These are phyloP conservation scores for Spongilla lacustris DNA, from an alignment of 37 sponge, comb jelly and placozoan genomes.

Conservation along the genomic window DNA sequence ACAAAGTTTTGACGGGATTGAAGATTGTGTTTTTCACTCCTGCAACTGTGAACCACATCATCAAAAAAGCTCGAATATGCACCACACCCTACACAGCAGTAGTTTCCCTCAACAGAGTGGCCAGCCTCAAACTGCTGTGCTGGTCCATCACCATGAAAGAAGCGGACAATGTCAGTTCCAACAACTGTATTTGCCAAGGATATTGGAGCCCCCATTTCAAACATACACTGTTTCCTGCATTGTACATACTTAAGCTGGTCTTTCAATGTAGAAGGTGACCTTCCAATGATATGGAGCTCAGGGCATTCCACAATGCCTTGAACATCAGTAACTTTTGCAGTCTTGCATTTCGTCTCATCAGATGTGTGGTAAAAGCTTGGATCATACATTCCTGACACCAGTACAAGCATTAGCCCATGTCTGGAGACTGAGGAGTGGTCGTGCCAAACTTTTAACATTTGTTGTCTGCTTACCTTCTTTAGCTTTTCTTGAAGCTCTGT, in stretches of 20 bases:
- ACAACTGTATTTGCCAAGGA: not conserved
- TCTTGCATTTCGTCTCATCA: conserved; percentile 3
- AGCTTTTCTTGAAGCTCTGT: not conserved
- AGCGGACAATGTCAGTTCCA: not conserved
- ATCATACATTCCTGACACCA: conserved; percentile 17
- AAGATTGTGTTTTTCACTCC: not conserved
- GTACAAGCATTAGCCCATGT: not conserved
- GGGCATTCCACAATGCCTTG: conserved; percentile 5
- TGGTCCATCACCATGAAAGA: no score
- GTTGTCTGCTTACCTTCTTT: not conserved
- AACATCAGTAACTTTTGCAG: conserved; percentile 3
- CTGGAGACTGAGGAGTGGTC: conserved; percentile 11
- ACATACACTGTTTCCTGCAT: not conserved
- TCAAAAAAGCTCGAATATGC: conserved; percentile 1
- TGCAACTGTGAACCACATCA: conserved; percentile 12
- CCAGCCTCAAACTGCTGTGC: no score
- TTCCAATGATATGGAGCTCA: conserved; percentile 7
- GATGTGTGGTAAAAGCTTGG: conserved; percentile 11
- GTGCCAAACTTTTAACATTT: no score
- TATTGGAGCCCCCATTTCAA: not conserved
- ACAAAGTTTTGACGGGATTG: conserved; percentile 8
- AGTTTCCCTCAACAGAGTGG: conserved; percentile 1
- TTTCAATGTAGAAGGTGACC: not conserved
- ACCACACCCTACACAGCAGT: conserved; percentile 26
- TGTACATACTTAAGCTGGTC: conserved; percentile 5